A percentile compares a stretch with the other conserved stretches of the same genome.
phyloP scores from a whole-genome alignment of 2,888 invertebrate genomes.

The Philonicus albiceps region DNA sequence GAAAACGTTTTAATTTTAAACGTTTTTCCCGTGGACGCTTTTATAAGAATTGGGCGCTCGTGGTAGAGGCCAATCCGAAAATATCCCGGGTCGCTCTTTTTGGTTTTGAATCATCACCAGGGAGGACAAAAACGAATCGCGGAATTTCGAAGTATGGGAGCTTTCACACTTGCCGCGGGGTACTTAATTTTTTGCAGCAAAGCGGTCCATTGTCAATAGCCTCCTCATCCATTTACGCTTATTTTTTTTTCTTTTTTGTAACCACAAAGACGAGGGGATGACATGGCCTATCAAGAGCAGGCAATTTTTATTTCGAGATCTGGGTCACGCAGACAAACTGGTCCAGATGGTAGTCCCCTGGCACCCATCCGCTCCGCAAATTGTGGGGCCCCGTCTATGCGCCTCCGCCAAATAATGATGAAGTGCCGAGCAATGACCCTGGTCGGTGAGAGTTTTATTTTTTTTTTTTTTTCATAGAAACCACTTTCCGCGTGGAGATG shows the following conservation, averaged over 20 bases:
- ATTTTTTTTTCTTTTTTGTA: background rate
- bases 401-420: background rate
- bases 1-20: slow-evolving; percentile 8
- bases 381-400: background rate
- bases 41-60: background rate
- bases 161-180: background rate
- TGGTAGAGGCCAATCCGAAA: slow-evolving; percentile 1
- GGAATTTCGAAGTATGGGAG: background rate
- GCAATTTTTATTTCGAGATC: slow-evolving; percentile 33
- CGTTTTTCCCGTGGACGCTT: background rate
- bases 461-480: background rate
- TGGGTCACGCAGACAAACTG: slow-evolving; percentile 19
- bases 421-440: background rate
- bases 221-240: background rate
- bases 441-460: background rate
- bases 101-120: background rate
- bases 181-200: background rate
- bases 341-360: background rate
- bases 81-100: background rate
- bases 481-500: background rate
- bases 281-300: slow-evolving; percentile 19
- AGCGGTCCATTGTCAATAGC: background rate
- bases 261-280: background rate
- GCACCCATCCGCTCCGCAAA: background rate
- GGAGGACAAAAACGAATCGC: background rate